Conservation (phyloP, 1,140 invertebrate species). For the Ostrea denselamellosa region DNA sequence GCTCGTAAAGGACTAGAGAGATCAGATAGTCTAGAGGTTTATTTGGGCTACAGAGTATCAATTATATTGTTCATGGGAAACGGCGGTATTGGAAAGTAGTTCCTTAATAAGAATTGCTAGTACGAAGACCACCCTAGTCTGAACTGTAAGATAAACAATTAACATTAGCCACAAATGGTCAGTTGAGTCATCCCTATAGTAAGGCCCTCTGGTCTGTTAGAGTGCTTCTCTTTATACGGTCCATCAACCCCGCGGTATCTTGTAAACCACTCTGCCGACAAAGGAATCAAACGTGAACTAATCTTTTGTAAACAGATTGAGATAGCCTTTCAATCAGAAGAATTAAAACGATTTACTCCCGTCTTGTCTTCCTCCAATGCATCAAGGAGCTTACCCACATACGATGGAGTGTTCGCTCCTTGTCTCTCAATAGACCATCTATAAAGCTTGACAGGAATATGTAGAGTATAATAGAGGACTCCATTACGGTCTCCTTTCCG, state of each 20-base stretch:
- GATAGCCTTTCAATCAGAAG: background rate
- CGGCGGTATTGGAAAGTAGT: background rate
- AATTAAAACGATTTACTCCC: conserved; percentile 15
- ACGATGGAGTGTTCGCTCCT: background rate
- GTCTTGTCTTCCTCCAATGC: background rate
- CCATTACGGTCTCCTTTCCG: conserved; percentile 27
- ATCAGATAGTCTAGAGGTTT: too few species aligned
- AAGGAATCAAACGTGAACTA: conserved; percentile 5
- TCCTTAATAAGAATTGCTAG: background rate
- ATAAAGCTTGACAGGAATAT: conserved; percentile 4
- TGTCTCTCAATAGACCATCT: conserved; percentile 13
- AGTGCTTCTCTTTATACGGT: background rate
- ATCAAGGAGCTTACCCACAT: background rate
- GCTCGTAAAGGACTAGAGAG: background rate
- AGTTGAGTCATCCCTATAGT: background rate
- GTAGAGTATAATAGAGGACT: conserved; percentile 12
- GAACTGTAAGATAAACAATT: background rate
- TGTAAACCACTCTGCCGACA: background rate
- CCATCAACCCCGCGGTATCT: background rate
- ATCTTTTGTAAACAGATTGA: conserved; percentile 16
- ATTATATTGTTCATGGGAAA: background rate
- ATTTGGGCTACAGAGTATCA: background rate
- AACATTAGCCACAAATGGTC: background rate
- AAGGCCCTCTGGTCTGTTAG: background rate
- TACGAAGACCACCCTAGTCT: background rate